Base-by-base conservation (phyloP, 2,113 vertebrate species). In the Mirza zaza region DNA sequence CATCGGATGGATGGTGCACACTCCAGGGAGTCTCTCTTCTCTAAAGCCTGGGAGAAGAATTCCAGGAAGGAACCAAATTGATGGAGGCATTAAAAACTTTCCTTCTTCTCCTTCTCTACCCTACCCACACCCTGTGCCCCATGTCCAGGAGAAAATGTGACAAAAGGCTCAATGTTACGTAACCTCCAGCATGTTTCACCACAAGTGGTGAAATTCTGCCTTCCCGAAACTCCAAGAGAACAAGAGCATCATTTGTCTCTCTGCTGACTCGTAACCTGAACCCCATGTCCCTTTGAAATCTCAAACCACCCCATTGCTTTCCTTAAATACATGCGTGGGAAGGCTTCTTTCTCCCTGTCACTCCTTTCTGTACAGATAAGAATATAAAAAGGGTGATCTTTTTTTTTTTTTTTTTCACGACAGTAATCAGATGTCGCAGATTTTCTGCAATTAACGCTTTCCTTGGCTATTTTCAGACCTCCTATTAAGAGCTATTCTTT, bases 381-480 rank as follows among this genome's bases (percentile, higher is more conserved):
- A 70, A 25, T 34, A 61, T n/a, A 50, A 57, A 81, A 61, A 73
- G 50, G 63, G 3, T 1, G 61, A 18, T 82, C 20, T 61, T 55
- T 48, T 34, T 34, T 52, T 48, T 34, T 52, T 48, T 61, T 63
- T 63, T 39, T 29, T 52, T 42, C 52, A 21, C 5, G 0, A 17
- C 10, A 2, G 36, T 67, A 18, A 83, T 89, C 61, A 45, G 57
- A 94, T 50, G 71, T 79, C 86, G 85, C 92, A 2, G 45, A 39
- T 39, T 76, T 75, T 67, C 39, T 52, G 88, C 86, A 57, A 52
- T 81, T 50, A 94, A 79, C 8, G 89, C 81, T 91, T 68, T 81
- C 71, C 65, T 29, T 36, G 83, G 88, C 77, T 97, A 84, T 94
- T 97, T 93, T 85, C 71, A 93, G 97, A 84, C 59, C 85, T 93